A percentile compares a stretch with the other conserved stretches of the same genome.
Evolutionary conservation across 53 echinoderm and acorn worm genomes (phyloP).

Genomic region (Henricia sp.): DNA sequence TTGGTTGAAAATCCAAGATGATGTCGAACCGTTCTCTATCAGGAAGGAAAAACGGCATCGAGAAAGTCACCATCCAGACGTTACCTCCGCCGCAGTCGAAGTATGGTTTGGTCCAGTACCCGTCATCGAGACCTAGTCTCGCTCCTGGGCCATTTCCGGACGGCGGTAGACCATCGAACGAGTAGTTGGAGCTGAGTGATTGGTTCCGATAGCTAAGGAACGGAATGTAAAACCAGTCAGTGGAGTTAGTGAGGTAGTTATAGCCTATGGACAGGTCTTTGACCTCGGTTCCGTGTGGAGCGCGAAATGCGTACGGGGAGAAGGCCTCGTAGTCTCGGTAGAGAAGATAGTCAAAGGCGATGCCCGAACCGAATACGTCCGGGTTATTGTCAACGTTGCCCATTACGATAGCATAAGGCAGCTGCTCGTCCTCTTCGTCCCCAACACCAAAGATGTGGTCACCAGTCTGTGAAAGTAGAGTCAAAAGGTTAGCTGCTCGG

Average conservation of each 20-base stretch:
- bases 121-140: slow-evolving; percentile 49
- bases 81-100: slow-evolving; percentile 87
- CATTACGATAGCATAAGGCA: slow-evolving; percentile 78
- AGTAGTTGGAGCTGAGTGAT: background rate
- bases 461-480: slow-evolving; percentile 73
- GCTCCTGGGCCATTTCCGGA: background rate
- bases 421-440: slow-evolving; percentile 73
- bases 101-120: slow-evolving; percentile 86
- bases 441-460: slow-evolving; percentile 72
- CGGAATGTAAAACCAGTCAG: slow-evolving; percentile 93
- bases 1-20: too few species aligned
- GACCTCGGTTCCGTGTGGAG: slow-evolving; percentile 64
- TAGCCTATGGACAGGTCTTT: slow-evolving; percentile 95
- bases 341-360: slow-evolving; percentile 74
- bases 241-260: slow-evolving; percentile 78
- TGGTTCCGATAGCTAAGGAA: slow-evolving; percentile 47
- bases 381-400: slow-evolving; percentile 78
- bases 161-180: background rate
- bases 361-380: slow-evolving; percentile 87
- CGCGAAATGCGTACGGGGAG: slow-evolving; percentile 91
- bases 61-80: slow-evolving; percentile 87
- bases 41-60: slow-evolving; percentile 73
- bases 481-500: slow-evolving; percentile 81
- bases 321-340: slow-evolving; percentile 83
- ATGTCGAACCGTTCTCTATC: background rate